Evolutionary conservation across 2,888 invertebrate genomes (phyloP).

Genomic region (Cecidostiba fungosa): DNA sequence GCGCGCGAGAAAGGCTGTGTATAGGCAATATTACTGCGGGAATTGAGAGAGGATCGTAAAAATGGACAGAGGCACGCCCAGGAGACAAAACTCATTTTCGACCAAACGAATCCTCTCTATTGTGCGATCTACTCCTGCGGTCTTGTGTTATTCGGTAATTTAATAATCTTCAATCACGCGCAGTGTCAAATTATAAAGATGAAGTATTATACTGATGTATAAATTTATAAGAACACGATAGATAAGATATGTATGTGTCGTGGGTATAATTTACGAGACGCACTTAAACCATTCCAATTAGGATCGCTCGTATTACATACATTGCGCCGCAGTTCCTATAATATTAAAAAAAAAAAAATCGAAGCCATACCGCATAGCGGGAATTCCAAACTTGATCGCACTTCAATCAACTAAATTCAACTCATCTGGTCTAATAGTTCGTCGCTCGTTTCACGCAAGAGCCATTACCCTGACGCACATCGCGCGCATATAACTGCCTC

Average conservation of each 20-base stretch:
- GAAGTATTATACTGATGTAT: not conserved
- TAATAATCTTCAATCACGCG: not conserved
- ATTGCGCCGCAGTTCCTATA: not conserved
- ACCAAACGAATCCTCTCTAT: constrained; percentile 18
- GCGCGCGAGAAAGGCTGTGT: not conserved
- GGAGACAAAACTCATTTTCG: constrained; percentile 55
- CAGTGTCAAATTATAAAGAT: not conserved
- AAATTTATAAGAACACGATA: not conserved
- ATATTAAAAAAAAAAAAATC: not conserved
- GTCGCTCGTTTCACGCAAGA: too few species aligned
- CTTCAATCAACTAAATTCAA: not conserved
- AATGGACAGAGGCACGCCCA: constrained; percentile 16
- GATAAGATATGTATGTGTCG: too few species aligned
- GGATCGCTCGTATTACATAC: not conserved
- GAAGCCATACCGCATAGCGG: not conserved
- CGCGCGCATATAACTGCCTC: too few species aligned
- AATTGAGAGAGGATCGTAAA: constrained; percentile 4
- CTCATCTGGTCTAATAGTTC: not conserved
- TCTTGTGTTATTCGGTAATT: too few species aligned
- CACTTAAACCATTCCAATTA: constrained; percentile 1
- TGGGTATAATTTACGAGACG: constrained; percentile 1
- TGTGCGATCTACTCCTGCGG: too few species aligned
- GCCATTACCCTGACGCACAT: too few species aligned
- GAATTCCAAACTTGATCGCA: not conserved
- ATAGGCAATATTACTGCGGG: not conserved